Evolutionary conservation across 2,797 vertebrate genomes (phyloP).

Genomic region (Harpia harpyja): DNA sequence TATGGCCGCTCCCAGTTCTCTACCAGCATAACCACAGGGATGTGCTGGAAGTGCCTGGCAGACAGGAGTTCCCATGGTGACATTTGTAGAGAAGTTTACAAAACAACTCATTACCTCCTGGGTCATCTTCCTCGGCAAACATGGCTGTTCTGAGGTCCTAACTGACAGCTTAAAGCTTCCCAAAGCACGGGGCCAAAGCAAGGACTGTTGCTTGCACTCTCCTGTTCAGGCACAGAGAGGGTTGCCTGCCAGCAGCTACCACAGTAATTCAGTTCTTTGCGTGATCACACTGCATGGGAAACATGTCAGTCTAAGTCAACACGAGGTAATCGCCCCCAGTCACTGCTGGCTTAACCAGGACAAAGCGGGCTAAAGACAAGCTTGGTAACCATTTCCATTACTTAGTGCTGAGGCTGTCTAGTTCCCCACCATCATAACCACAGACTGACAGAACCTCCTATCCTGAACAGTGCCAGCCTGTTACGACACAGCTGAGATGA

Average conservation of each 20-base stretch:
- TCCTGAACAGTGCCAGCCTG: not conserved
- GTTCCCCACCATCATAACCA: not conserved
- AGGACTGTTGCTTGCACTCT: not conserved
- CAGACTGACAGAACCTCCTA: not conserved
- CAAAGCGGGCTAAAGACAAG: not conserved
- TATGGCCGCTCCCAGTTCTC: constrained; percentile 11
- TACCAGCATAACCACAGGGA: constrained; percentile 3
- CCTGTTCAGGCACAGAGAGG: not conserved
- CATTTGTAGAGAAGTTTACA: constrained; percentile 18
- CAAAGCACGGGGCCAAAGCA: not conserved
- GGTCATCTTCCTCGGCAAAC: not conserved
- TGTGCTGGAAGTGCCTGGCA: not conserved
- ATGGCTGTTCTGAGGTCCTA: not conserved
- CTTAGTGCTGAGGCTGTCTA: not conserved
- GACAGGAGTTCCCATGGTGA: constrained; percentile 1
- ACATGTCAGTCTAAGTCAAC: not conserved
- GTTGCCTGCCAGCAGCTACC: not conserved
- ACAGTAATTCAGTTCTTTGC: constrained; percentile 1
- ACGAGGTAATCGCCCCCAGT: not conserved
- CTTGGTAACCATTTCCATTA: constrained; percentile 26
- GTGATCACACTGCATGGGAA: not conserved
- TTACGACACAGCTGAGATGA: not conserved
- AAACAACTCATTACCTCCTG: constrained; percentile 25
- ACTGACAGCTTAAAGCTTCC: not conserved
- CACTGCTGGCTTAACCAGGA: not conserved